Evolutionary conservation across 2,888 invertebrate species (phyloP).

Genomic region (Drosophila imparisetae): DNA sequence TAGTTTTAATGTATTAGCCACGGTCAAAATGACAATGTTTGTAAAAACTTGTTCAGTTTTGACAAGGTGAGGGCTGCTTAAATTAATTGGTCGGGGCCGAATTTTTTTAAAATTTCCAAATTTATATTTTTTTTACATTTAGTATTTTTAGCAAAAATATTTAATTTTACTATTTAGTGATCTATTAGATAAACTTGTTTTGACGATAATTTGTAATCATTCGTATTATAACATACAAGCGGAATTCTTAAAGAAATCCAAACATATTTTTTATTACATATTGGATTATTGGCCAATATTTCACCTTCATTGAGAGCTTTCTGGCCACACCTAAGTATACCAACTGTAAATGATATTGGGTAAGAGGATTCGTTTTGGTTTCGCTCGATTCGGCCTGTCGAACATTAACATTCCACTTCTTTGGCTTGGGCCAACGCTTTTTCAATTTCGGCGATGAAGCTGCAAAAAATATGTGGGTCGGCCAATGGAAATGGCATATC

Average conservation of each 20-base stretch:
- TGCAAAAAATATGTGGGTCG: conserved; percentile 48
- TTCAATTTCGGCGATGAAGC: conserved; percentile 76
- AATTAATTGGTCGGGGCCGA: neutral
- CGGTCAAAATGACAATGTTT: neutral
- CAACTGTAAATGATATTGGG: conserved; percentile 34
- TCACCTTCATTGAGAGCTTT: neutral
- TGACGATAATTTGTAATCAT: fast-evolving
- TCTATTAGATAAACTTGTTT: neutral
- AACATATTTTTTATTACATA: neutral
- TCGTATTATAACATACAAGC: neutral
- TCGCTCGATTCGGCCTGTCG: conserved; percentile 21
- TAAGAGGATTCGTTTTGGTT: neutral
- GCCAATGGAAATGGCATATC: conserved; percentile 47
- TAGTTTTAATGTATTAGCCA: neutral
- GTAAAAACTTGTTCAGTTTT: neutral
- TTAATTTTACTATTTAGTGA: neutral
- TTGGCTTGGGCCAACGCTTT: conserved; percentile 42
- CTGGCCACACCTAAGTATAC: neutral
- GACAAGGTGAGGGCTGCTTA: neutral
- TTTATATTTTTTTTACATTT: neutral
- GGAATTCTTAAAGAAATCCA: neutral
- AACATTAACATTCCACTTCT: conserved; percentile 44
- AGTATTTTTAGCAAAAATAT: neutral
- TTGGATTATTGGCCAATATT: neutral
- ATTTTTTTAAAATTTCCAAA: neutral